These are phyloP conservation scores for Candidula unifasciata DNA, from an alignment of 2,888 invertebrate species.

Conservation along the genomic window DNA sequence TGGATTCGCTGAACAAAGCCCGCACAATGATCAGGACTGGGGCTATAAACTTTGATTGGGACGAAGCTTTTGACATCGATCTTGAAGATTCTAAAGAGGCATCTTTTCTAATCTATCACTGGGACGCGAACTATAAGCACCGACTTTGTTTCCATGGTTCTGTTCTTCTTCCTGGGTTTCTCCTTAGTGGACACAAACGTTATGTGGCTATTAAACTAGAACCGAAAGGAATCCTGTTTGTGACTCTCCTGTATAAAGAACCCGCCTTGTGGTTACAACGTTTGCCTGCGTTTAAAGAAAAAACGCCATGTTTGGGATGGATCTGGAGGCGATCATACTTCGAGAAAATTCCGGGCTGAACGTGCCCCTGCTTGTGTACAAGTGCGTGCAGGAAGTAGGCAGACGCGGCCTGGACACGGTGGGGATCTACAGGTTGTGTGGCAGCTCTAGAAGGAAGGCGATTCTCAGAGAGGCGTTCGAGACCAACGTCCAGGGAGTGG, in stretches of 20 bases:
- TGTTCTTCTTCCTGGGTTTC: constrained; percentile 76
- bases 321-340: constrained; percentile 81
- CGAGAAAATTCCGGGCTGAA: constrained; percentile 84
- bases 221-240: constrained; percentile 87
- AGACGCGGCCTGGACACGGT: constrained; percentile 95
- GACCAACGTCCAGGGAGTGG: constrained; percentile 92
- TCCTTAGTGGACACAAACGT: constrained; percentile 68
- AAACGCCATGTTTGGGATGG: constrained; percentile 81
- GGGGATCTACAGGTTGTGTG: constrained; percentile 94
- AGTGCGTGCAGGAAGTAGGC: constrained; percentile 97
- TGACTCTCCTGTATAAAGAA: constrained; percentile 80
- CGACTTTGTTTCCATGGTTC: constrained; percentile 89
- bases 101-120: constrained; percentile 97
- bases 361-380: constrained; percentile 92
- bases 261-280: constrained; percentile 91
- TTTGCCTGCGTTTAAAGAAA: constrained; percentile 77
- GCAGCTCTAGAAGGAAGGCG: constrained; percentile 96
- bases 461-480: constrained; percentile 94
- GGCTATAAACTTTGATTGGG: constrained; percentile 98
- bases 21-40: constrained; percentile 96
- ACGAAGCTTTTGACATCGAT: constrained; percentile 98
- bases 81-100: constrained; percentile 95
- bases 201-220: constrained; percentile 91
- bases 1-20: constrained; percentile 96
- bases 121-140: constrained; percentile 99